Conservation (phyloP, 2,797 vertebrate species). For the Ispidina lecontei region DNA sequence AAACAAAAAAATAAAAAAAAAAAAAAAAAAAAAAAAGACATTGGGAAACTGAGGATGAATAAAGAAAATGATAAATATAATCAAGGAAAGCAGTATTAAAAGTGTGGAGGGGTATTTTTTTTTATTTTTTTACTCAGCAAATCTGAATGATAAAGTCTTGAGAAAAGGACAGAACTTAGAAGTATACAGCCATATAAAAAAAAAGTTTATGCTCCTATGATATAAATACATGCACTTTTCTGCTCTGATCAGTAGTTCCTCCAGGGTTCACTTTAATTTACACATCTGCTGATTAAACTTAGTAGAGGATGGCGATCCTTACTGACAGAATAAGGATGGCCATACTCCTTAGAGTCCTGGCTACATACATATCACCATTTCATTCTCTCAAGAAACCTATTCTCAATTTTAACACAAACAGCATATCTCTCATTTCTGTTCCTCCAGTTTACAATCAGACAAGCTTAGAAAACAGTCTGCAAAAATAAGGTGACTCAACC, state of each 20-base stretch:
- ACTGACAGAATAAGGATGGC: background rate
- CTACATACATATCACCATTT: background rate
- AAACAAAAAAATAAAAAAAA: background rate
- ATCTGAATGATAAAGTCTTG: background rate
- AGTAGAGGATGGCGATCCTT: background rate
- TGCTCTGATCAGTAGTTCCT: background rate
- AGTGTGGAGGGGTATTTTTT: background rate
- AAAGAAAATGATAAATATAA: background rate
- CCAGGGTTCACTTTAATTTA: background rate
- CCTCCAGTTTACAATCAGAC: background rate
- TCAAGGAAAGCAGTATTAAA: background rate
- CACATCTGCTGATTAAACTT: background rate
- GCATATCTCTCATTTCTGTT: background rate
- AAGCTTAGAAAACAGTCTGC: background rate
- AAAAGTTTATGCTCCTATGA: background rate
- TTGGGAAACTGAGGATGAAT: background rate
- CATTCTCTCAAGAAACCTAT: background rate
- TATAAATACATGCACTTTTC: background rate
- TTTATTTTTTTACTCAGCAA: background rate
- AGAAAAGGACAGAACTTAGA: background rate
- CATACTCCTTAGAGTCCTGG: background rate
- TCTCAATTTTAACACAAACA: background rate
- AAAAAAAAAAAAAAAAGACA: background rate
- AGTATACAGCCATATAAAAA: background rate
- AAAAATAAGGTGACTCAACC: background rate